Percentiles rank a stretch among this genome's conserved stretches.
Conservation (phyloP, 2,113 vertebrate species). For the Gopherus evgoodei region DNA sequence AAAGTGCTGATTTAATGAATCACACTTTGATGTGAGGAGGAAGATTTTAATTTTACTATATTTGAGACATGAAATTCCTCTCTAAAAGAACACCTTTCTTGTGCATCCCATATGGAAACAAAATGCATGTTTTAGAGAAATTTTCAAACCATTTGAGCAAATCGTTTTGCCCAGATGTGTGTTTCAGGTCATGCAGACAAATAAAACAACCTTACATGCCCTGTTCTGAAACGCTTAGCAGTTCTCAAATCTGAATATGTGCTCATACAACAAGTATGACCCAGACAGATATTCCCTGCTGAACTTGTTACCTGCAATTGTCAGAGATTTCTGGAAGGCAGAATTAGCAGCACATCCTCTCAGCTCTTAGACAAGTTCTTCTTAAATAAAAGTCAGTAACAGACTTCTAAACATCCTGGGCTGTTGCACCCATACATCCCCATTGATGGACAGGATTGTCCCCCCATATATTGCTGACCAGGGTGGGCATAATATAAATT, state of each 20-base stretch:
- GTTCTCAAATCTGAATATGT: background rate
- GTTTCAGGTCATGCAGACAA: background rate
- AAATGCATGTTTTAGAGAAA: background rate
- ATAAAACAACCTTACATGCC: rapidly evolving
- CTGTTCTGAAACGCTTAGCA: rapidly evolving
- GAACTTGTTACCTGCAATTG: rapidly evolving
- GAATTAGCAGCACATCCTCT: background rate
- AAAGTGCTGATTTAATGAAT: background rate
- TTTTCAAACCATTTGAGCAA: background rate
- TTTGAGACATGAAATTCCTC: background rate
- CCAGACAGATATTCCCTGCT: background rate
- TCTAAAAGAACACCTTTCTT: rapidly evolving
- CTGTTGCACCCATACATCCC: background rate
- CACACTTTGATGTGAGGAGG: background rate
- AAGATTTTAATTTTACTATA: background rate
- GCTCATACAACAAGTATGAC: rapidly evolving
- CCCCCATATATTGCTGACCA: background rate
- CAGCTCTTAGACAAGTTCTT: background rate
- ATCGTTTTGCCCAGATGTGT: background rate
- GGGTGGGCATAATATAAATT: background rate
- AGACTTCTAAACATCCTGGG: background rate
- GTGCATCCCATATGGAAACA: rapidly evolving
- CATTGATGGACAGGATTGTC: background rate
- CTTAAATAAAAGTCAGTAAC: background rate
- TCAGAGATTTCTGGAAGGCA: background rate